Percentiles rank a stretch among this genome's conserved stretches.
Conservation (phyloP, 2,113 vertebrate genomes). For the Acanthisitta chloris region DNA sequence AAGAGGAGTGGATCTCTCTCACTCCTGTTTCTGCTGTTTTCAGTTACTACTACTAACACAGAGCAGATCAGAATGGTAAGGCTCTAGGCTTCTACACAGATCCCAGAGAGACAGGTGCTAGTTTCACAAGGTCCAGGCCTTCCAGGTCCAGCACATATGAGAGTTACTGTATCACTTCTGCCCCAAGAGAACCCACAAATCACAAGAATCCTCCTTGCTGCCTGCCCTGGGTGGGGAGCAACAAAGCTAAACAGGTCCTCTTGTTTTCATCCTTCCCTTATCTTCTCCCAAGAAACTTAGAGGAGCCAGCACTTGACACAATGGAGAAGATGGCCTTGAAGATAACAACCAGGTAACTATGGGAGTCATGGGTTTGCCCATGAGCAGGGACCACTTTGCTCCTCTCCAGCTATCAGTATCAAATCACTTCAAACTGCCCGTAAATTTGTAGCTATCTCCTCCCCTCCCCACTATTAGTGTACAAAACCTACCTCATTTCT, state of each 20-base stretch:
- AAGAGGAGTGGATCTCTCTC: neutral
- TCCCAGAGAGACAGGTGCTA: neutral
- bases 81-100: neutral
- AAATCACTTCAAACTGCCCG: neutral
- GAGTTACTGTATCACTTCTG: neutral
- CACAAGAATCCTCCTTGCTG: neutral
- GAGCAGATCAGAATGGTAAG: neutral
- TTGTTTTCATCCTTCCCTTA: neutral
- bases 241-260: neutral
- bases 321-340: neutral
- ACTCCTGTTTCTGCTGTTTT: neutral
- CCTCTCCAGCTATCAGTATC: neutral
- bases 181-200: neutral
- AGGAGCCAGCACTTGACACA: neutral
- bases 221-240: neutral
- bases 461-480: neutral
- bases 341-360: neutral
- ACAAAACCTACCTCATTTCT: neutral
- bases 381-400: neutral
- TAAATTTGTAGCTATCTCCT: neutral
- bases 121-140: neutral
- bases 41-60: neutral
- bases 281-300: neutral
- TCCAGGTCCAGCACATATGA: neutral
- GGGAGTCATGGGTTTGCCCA: neutral